Base-by-base conservation (phyloP, 1,140 invertebrate genomes). In the Plutomurus gul region DNA sequence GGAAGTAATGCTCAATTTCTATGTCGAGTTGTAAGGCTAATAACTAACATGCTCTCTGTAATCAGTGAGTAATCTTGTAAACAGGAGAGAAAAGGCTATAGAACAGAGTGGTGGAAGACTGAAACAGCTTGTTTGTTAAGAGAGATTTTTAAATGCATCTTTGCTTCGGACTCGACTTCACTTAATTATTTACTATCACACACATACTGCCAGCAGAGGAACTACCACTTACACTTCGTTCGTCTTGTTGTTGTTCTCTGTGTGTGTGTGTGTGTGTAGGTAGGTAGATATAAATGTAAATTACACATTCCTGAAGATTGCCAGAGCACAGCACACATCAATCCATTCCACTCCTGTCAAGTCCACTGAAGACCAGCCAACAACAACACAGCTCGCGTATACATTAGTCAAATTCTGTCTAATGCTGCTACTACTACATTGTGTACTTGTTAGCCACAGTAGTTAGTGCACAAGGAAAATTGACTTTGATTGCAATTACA, bases 301-400 rank as follows among this genome's bases (percentile, higher is more conserved):
- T 65, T 65, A 65, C 56, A 30, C 56, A 65, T 65, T 65, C 56
- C 56, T 30, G 16, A 10, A 65, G 56, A 65, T 65, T 30, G 36
- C 36, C 56, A 65, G 56, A 65, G 56, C 56, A 65, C 25, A 65
- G 27, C 56, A 27, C 27, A n/a, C n/a, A n/a, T n/a, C n/a, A n/a
- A n/a, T n/a, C n/a, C n/a, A n/a, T n/a, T n/a, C n/a, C 18, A 36
- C 56, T 65, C 27, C 11, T 30, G 6, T 56, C 13, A 65, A 60
- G 22, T 27, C 27, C 30, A 49, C 47, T 22, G 16, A 47, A 47
- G 3, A 47, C 16, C 46, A 47, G 6, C n/a, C 6, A 49, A 11
- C n/a, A 51, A 51, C 47, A 51, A 51, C 13, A 51, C 47, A 51
- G n/a, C 43, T 16, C 7, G 1, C 18, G 18, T 22, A 22, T 22